A percentile compares a stretch with the other conserved stretches of the same genome.
Evolutionary conservation across 2,113 vertebrate genomes (phyloP).

Genomic region (Oreotrochilus melanogaster): DNA sequence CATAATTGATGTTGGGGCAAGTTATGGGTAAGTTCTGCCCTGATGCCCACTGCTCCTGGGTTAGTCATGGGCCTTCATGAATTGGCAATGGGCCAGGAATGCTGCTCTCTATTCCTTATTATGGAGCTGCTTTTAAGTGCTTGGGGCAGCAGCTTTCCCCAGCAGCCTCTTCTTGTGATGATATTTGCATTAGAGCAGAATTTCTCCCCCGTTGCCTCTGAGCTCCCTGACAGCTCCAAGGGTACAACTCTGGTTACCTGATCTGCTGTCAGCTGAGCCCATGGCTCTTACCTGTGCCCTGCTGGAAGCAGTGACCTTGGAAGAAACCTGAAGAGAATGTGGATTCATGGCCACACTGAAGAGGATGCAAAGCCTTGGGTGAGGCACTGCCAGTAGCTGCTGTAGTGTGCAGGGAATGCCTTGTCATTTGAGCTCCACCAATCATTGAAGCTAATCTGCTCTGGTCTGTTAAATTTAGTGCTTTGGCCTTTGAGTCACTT

Average conservation of each 20-base stretch:
- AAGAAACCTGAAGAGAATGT: rapidly evolving
- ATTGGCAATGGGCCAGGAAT: slow-evolving; percentile 59
- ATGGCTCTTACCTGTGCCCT: rapidly evolving
- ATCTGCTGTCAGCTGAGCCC: neutral
- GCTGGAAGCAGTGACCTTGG: neutral
- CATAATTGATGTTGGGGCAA: slow-evolving; percentile 44
- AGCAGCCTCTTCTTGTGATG: neutral
- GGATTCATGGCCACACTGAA: rapidly evolving
- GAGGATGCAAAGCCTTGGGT: neutral
- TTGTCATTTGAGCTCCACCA: neutral
- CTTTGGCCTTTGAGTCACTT: slow-evolving; percentile 43
- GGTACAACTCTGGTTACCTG: neutral
- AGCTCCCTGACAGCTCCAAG: neutral
- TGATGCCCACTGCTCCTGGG: slow-evolving; percentile 36
- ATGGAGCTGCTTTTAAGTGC: neutral
- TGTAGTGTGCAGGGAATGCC: neutral
- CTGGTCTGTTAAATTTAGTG: slow-evolving; percentile 26
- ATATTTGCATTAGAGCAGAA: neutral
- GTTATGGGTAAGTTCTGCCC: slow-evolving; percentile 48
- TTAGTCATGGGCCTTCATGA: slow-evolving; percentile 69
- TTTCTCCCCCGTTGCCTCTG: neutral
- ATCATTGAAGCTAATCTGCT: neutral
- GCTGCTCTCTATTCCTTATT: slow-evolving; percentile 39
- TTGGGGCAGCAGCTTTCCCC: neutral
- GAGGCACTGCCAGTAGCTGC: neutral